Conservation (phyloP, 2,113 vertebrate genomes). For the Tragelaphus buxtoni region DNA sequence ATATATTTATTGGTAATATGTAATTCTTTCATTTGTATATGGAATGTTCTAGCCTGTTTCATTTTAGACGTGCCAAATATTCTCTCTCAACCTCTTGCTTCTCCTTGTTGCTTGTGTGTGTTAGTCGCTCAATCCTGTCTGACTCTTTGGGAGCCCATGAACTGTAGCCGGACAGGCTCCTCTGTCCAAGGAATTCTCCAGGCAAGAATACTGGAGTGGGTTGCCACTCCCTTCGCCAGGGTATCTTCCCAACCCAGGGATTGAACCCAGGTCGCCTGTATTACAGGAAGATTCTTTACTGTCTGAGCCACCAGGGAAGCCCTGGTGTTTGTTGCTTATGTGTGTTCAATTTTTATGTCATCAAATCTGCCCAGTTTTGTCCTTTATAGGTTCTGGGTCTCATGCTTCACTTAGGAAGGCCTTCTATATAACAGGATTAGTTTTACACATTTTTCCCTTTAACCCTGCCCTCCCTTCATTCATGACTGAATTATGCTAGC, state of each 20-base stretch:
- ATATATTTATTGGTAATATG: background rate
- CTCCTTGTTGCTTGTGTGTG: background rate
- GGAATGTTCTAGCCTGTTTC: background rate
- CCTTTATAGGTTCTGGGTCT: background rate
- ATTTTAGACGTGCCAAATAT: background rate
- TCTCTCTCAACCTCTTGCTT: background rate
- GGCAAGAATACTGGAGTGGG: background rate
- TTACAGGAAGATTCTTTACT: background rate
- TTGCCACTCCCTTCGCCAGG: background rate
- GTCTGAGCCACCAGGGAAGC: background rate
- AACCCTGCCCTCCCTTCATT: background rate
- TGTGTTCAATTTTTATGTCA: background rate
- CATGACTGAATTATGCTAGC: background rate
- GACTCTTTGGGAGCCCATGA: background rate
- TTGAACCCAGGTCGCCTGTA: background rate
- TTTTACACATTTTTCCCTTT: background rate
- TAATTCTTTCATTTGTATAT: background rate
- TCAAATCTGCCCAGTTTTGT: background rate
- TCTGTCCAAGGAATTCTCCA: background rate
- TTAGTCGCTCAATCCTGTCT: background rate
- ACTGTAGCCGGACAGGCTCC: background rate
- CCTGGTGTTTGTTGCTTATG: background rate
- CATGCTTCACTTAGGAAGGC: background rate
- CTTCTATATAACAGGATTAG: background rate
- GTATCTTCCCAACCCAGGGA: background rate